These are phyloP conservation scores for Sebastes minor DNA, from an alignment of 2,797 vertebrate genomes.

Conservation along the genomic window DNA sequence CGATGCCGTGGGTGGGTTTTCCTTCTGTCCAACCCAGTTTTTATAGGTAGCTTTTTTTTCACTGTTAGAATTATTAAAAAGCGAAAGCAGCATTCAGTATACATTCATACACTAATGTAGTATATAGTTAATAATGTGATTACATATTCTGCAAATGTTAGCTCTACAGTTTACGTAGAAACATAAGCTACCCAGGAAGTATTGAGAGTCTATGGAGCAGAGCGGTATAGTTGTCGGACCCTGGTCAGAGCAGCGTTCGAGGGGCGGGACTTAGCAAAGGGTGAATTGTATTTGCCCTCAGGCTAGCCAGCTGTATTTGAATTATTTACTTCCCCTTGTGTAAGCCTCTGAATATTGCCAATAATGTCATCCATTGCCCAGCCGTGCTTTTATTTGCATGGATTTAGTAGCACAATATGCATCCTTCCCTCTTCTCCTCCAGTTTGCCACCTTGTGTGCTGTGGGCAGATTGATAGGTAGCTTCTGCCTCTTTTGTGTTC, in stretches of 20 bases:
- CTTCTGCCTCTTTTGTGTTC: constrained; percentile 8
- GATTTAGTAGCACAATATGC: not conserved
- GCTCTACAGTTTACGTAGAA: not conserved
- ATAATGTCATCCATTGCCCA: not conserved
- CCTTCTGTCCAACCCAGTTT: too few species aligned
- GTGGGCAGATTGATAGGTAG: not conserved
- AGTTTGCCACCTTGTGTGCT: not conserved
- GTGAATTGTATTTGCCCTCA: not conserved
- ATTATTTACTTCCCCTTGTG: not conserved
- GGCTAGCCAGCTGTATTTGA: not conserved
- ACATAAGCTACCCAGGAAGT: not conserved
- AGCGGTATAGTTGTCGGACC: not conserved
- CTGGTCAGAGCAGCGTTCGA: not conserved
- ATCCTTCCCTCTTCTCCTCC: not conserved
- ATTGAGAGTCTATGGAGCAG: not conserved
- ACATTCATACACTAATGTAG: too few species aligned
- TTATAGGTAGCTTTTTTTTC: too few species aligned
- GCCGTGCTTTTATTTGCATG: not conserved
- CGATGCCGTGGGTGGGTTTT: too few species aligned
- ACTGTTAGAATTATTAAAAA: too few species aligned
- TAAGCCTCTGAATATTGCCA: not conserved
- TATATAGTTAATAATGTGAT: too few species aligned
- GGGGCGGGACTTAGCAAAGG: not conserved
- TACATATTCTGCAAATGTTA: not conserved
- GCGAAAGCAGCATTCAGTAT: too few species aligned